Evolutionary conservation across 2,888 invertebrate species (phyloP).

Genomic region (Camptogramma bilineatum): DNA sequence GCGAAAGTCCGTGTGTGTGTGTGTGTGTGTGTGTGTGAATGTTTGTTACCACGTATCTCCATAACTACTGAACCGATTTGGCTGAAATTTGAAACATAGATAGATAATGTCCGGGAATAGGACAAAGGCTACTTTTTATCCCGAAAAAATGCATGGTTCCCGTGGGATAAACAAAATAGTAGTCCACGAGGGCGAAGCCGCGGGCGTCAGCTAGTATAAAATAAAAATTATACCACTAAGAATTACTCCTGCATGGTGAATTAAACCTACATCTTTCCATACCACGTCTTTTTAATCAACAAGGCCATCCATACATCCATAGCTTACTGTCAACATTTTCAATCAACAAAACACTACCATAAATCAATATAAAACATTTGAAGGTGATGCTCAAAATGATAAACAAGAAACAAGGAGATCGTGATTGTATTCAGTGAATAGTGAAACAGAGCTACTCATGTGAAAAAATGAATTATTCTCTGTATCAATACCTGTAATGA

Average conservation of each 20-base stretch:
- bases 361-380: constrained; percentile 5
- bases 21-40: no score
- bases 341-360: constrained; percentile 5
- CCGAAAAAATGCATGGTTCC: no score
- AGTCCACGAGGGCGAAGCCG: no score
- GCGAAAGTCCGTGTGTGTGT: no score
- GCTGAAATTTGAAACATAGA: no score
- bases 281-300: not conserved
- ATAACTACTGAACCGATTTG: no score
- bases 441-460: constrained; percentile 17
- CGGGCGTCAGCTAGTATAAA: no score
- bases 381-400: constrained; percentile 14
- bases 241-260: not conserved
- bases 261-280: not conserved
- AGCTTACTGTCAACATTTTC: not conserved
- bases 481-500: constrained; percentile 24
- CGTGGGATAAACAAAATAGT: no score
- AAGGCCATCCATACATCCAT: not conserved
- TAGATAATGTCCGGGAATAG: no score
- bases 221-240: no score
- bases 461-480: constrained; percentile 22
- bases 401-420: constrained; percentile 11
- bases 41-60: no score
- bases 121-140: no score
- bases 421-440: constrained; percentile 16